Evolutionary conservation across 1,140 invertebrate species (phyloP).

Genomic region (Penaeus indicus): DNA sequence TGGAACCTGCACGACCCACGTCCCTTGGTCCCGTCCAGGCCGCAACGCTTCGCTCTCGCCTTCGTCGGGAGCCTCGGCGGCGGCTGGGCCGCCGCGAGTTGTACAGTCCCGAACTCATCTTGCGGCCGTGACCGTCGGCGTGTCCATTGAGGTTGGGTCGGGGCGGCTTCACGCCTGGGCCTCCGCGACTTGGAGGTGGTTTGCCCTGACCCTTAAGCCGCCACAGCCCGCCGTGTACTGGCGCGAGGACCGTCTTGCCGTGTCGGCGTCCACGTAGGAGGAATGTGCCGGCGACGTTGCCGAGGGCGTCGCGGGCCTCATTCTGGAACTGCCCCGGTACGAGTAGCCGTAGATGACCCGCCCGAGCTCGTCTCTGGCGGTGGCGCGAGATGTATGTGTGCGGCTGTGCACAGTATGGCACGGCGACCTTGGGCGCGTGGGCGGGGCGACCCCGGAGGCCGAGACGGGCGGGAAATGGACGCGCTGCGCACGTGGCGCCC

Average conservation of each 20-base stretch:
- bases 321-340: constrained; percentile 24
- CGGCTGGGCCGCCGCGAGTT: background rate
- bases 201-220: too few relatives aligned
- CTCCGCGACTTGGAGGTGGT: too few relatives aligned
- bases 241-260: background rate
- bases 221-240: constrained; percentile 8
- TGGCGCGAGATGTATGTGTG: constrained; percentile 23
- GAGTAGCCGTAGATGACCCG: constrained; percentile 15
- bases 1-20: too few relatives aligned
- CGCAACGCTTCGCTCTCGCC: background rate
- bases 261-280: constrained; percentile 23
- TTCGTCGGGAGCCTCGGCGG: background rate
- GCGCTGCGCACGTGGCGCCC: background rate
- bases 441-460: background rate
- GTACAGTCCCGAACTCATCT: constrained; percentile 2
- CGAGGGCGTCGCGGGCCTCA: constrained; percentile 26
- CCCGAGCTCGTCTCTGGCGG: constrained; percentile 20
- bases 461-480: background rate
- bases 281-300: constrained; percentile 23
- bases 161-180: background rate
- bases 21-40: too few relatives aligned
- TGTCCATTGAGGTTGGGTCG: background rate
- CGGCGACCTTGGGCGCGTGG: background rate
- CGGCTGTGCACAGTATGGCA: background rate
- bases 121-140: background rate